Conservation (phyloP, 2,888 invertebrate genomes). For the Melanchra persicariae region DNA sequence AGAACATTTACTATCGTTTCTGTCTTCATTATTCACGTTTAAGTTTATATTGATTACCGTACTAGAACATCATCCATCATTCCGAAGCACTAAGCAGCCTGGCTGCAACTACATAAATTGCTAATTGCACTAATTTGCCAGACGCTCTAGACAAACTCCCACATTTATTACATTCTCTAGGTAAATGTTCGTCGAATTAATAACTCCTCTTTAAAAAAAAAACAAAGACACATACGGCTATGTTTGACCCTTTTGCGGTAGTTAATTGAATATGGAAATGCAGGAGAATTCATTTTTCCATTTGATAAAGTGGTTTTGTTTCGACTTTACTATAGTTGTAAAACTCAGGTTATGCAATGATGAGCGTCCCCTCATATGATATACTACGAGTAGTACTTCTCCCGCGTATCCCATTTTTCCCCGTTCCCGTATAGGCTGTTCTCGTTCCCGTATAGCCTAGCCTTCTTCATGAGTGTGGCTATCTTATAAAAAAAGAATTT, state of each 20-base stretch:
- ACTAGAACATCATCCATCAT: constrained; percentile 19
- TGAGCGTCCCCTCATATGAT: too few species aligned
- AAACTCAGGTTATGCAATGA: too few species aligned
- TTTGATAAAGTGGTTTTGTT: neutral
- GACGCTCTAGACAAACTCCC: constrained; percentile 8
- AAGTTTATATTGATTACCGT: constrained; percentile 16
- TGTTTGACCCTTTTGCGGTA: neutral
- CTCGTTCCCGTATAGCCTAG: too few species aligned
- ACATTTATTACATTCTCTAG: constrained; percentile 14
- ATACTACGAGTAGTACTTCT: too few species aligned
- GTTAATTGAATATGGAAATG: neutral
- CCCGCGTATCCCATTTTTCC: too few species aligned
- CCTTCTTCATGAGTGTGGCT: too few species aligned
- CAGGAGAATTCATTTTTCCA: neutral
- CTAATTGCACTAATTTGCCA: constrained; percentile 22
- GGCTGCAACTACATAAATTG: constrained; percentile 12
- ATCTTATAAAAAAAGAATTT: too few species aligned
- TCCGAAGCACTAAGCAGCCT: neutral
- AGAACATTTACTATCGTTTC: neutral
- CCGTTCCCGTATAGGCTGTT: too few species aligned
- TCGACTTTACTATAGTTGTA: neutral
- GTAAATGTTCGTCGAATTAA: constrained; percentile 6
- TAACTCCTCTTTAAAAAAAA: constrained; percentile 11
- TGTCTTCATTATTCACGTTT: neutral
- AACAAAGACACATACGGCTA: neutral